Conservation (phyloP, 1,140 invertebrate genomes). For the Lasioglossum albipes region DNA sequence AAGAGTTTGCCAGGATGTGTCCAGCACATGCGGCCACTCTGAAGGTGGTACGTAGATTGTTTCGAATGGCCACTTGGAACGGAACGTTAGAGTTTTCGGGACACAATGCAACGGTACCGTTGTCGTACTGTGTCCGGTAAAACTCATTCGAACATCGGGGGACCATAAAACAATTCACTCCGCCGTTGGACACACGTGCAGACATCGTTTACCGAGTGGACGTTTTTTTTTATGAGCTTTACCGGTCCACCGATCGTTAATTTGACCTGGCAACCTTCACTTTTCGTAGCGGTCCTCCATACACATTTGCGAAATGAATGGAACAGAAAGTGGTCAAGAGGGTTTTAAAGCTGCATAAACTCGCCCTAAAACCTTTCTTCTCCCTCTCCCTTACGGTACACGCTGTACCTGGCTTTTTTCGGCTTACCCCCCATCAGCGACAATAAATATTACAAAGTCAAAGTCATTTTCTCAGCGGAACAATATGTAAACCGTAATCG, state of each 20-base stretch:
- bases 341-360: too few relatives aligned
- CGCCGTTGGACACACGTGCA: background rate
- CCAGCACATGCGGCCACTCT: background rate
- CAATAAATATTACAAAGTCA: too few relatives aligned
- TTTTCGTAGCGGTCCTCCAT: background rate
- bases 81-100: background rate
- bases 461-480: too few relatives aligned
- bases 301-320: background rate
- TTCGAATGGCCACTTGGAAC: background rate
- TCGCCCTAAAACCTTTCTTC: too few relatives aligned
- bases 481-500: too few relatives aligned
- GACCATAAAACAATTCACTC: conserved; percentile 8
- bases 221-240: background rate
- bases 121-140: background rate
- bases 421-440: too few relatives aligned
- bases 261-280: background rate
- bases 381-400: too few relatives aligned
- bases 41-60: too few relatives aligned
- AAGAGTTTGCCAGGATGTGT: background rate
- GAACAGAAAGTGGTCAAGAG: too few relatives aligned
- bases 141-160: background rate
- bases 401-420: too few relatives aligned
- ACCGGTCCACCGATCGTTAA: background rate
- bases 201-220: background rate
- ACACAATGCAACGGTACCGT: background rate